Conservation (phyloP, 1,140 invertebrate species). For the Drosophila sturtevanti region DNA sequence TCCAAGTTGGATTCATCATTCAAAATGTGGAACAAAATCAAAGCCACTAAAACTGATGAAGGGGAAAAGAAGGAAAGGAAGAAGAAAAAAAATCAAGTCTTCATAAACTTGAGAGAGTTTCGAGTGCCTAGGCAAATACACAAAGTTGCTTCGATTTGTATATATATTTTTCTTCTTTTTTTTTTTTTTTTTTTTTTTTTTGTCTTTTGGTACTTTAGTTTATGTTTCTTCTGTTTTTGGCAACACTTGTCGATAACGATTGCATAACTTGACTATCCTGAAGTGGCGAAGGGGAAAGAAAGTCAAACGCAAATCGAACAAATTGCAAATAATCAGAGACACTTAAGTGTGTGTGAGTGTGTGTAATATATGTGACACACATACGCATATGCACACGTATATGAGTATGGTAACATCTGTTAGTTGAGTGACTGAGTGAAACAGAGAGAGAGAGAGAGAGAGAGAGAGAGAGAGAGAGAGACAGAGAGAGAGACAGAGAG, state of each 20-base stretch:
- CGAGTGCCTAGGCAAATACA: conserved; percentile 54
- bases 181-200: conserved; percentile 3
- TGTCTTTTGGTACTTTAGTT: conserved; percentile 11
- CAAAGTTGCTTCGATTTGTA: conserved; percentile 9
- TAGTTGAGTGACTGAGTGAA: conserved; percentile 12
- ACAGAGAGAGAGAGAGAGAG: too few species aligned
- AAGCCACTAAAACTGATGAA: conserved; percentile 44
- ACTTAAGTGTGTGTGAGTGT: conserved; percentile 50
- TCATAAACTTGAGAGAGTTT: conserved; percentile 39
- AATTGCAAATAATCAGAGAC: conserved; percentile 77
- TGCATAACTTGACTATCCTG: conserved; percentile 62
- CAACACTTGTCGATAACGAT: conserved; percentile 65
- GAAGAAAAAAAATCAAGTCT: conserved; percentile 26
- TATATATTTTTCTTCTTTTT: conserved; percentile 17
- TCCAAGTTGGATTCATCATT: conserved; percentile 63
- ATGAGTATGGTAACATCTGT: conserved; percentile 48
- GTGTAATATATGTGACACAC: conserved; percentile 51
- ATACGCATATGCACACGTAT: conserved; percentile 19
- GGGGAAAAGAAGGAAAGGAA: neutral
- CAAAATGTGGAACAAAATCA: conserved; percentile 1
- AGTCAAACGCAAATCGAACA: conserved; percentile 52
- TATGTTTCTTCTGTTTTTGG: conserved; percentile 13
- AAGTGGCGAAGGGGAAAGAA: conserved; percentile 49
- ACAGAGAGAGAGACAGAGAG: too few species aligned
- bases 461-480: too few species aligned